Base-by-base conservation (phyloP, 2,113 vertebrate species). In the Alligator sinensis region DNA sequence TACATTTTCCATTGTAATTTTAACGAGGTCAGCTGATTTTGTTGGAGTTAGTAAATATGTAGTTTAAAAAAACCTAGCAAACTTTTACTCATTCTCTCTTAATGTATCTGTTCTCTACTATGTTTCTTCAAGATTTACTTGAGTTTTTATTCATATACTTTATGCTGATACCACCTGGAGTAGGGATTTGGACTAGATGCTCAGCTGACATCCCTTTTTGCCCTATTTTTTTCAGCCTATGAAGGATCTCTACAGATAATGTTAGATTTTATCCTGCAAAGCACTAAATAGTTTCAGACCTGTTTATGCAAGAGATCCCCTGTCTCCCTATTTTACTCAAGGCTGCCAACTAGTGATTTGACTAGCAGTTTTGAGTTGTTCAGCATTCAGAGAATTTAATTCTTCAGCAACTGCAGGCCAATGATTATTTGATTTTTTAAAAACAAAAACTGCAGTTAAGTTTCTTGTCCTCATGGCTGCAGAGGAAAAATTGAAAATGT, bases 281-380 rank as follows among this genome's bases (percentile, higher is more conserved):
- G 58, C 2, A 59, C 75, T 22, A 47, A 80, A 38, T 61, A 64
- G 12, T 27, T 3, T 28, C 62, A 80, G 47, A 5, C 34, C 21
- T 63, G 3, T 13, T 6, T 47, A n/a, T 72, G 54, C 0, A 47
- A 47, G 0, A 94, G 19, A 27, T 4, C 64, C 6, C 6, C 19
- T 60, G 13, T 17, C 80, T 47, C 47, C 47, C 47, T 47, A 47
- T 47, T 47, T 47, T 47, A 47, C 47, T 47, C 47, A 47, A 47
- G 47, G 47, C 47, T 47, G 47, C 47, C 47, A 47, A 47, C 47
- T 47, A 9, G 47, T 47, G 47, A 47, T 47, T 9, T 47, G 9
- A 47, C 47, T 47, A 47, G 47, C 47, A 47, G 47, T 47, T 47
- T 47, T 8, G 47, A 47, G 47, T 47, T 47, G 47, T 47, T 47